Evolutionary conservation across 1,140 invertebrate genomes (phyloP), one percentile per base, ranked within the genome.

Genomic region (Pseudachorutes palmiensis): DNA sequence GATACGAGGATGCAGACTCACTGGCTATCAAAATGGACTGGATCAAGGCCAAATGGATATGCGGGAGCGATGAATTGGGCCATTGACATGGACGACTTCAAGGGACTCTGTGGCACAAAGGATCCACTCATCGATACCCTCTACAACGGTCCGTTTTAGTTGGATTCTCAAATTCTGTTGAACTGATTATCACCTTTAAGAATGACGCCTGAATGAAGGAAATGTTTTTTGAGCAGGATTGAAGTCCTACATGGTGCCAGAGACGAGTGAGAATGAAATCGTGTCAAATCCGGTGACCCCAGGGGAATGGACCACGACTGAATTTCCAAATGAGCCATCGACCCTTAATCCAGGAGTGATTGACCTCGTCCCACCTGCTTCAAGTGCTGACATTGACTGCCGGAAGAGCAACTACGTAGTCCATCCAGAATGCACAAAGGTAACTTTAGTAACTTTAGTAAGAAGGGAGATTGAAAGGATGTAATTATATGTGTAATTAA

Each of bases 21-120:
- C 79, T 94, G 1, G 85, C 89, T 72, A 88, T 90, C 61, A 94
- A 94, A 79, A 90, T 92, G 86, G 86, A 92, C 72, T 92, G 83
- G 77, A 88, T 92, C 65, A 90, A 88, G 75, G 74, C 83, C n/a
- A 19, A 89, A 87, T 74, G 88, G 89, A 0, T 91, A 93, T 74
- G 85, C 86, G 0, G 92, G 92, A 2, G 84, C 88, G 0, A 94
- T 94, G 91, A 88, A 84, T 12, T 94, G 91, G 91, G 89, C 90
- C 2, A 88, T 91, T 57, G 90, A 91, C 70, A 90, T 91, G 88
- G 89, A 92, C 64, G 89, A 91, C 74, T 91, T 91, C 74, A 80
- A 82, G 59, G 89, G 88, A 1, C 72, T 89, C 1, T 92, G 90
- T 75, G 90, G 90, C 0, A 79, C 82, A 0, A 82, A 82, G 69